Base-by-base conservation (phyloP, 37 sponge, comb jelly and placozoan genomes). In the Axinella damicornis region DNA sequence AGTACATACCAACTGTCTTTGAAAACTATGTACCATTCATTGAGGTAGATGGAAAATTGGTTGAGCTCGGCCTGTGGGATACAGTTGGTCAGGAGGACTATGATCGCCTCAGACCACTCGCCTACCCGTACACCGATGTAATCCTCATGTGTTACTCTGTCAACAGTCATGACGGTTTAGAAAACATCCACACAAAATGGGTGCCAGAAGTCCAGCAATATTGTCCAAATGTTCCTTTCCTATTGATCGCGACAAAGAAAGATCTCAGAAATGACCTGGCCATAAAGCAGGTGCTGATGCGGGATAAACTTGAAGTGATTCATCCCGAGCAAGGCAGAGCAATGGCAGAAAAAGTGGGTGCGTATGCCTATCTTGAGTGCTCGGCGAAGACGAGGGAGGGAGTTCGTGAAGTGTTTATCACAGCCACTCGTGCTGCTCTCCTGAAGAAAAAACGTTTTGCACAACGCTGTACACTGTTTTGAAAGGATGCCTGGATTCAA, bases 111-210 rank as follows among this genome's bases (percentile, higher is more conserved):
- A 69, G 99, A 15, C 96, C 96, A 0, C 93, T 96, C 21, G 92
- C 95, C 21, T 98, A 98, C 83, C 99, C 99, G 22, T 95, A 98
- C 89, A 96, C 99, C 20, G 99, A 98, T 73, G 96, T 98, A 61
- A 96, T 98, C 34, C 85, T 98, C 40, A 94, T 98, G 97, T 98
- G 99, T 77, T 98, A 94, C 71, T 87, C 95, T 15, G 88, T 98
- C 58, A 96, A 98, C 69, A 87, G 83, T 57, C 92, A 77, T 12
- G 99, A 98, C 83, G 83, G 88, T 33, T 83, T 98, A 38, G 99
- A 98, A 54, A 98, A 98, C 87, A 98, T 98, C 57, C 99, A 92
- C 28, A 94, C 92, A 57, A 96, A 96, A 69, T 98, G 96, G 96
- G 91, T 76, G 17, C 83, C 90, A 22, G 90, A 90, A 46, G 81